phyloP scores from a whole-genome alignment of 2,888 invertebrate species.

The Leuctra nigra region DNA sequence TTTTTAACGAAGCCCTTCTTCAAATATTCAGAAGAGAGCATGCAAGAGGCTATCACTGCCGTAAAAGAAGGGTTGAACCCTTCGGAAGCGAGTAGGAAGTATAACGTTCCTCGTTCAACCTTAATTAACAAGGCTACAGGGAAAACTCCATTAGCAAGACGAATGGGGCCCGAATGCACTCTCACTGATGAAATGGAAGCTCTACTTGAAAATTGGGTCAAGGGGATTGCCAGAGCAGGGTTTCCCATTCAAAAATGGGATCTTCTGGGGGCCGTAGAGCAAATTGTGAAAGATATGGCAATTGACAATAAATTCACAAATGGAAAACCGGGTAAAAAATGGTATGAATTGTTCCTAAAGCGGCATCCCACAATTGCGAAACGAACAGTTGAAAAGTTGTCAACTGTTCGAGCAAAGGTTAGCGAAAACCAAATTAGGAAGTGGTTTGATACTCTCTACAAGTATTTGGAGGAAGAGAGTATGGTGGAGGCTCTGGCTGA shows the following conservation, averaged over 20 bases:
- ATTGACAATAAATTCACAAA: constrained; percentile 27
- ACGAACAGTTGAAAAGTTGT: constrained; percentile 34
- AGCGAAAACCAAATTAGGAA: constrained; percentile 32
- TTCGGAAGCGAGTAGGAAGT: neutral
- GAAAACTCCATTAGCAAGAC: neutral
- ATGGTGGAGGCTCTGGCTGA: constrained; percentile 31
- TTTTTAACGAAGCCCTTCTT: neutral
- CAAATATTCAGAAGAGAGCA: neutral
- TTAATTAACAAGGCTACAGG: neutral
- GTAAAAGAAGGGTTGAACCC: neutral
- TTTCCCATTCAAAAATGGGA: constrained; percentile 29
- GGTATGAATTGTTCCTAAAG: constrained; percentile 35
- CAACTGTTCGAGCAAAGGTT: constrained; percentile 31
- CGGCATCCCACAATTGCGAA: constrained; percentile 34
- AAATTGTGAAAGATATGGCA: constrained; percentile 21
- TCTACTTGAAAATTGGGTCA: constrained; percentile 29
- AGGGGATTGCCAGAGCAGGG: constrained; percentile 24
- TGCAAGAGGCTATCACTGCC: neutral
- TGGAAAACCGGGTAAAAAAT: constrained; percentile 31
- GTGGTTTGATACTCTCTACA: constrained; percentile 34
- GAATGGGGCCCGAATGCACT: constrained; percentile 29
- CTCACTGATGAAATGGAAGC: constrained; percentile 29
- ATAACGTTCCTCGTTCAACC: neutral
- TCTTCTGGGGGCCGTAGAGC: constrained; percentile 28
- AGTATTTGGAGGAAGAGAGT: constrained; percentile 32